phyloP scores from a whole-genome alignment of 2,888 invertebrate species.

The Melikaiella ostensackeni region DNA sequence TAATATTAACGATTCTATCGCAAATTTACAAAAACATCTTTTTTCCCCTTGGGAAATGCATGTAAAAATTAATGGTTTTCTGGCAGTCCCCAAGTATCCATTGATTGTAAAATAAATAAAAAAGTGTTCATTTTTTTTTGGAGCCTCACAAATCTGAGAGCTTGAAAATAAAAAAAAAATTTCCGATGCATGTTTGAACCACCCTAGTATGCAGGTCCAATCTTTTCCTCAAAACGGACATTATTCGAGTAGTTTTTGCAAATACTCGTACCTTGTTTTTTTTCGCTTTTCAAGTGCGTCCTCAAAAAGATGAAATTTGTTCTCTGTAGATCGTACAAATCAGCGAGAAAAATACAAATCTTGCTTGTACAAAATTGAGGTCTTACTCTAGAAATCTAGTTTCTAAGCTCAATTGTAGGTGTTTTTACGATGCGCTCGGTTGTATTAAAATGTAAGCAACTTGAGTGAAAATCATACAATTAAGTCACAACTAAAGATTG shows the following conservation, averaged over 20 bases:
- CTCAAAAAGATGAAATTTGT: not conserved
- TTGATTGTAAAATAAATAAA: no score
- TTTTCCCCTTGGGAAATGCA: no score
- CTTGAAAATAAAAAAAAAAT: no score
- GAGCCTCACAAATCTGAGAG: no score
- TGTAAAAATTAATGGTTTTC: no score
- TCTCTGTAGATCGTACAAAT: constrained; percentile 47
- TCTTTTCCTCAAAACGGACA: constrained; percentile 39
- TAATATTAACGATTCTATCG: no score
- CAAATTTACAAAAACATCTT: no score
- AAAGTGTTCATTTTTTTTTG: no score
- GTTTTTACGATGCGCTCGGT: not conserved
- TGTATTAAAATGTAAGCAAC: not conserved
- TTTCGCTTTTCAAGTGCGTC: constrained; percentile 13
- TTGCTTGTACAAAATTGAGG: constrained; percentile 47
- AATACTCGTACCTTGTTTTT: constrained; percentile 27
- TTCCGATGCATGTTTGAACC: no score
- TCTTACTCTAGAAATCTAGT: constrained; percentile 53
- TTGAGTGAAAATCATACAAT: not conserved
- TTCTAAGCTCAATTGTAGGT: constrained; percentile 64
- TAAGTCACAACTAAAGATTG: not conserved
- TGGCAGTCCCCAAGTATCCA: no score
- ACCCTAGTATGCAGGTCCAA: constrained; percentile 36
- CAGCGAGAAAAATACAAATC: constrained; percentile 16
- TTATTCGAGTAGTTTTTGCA: constrained; percentile 42